Evolutionary conservation across 2,888 invertebrate genomes (phyloP), one percentile per base, ranked within the genome.

Genomic region (Ornithoptera priamus): DNA sequence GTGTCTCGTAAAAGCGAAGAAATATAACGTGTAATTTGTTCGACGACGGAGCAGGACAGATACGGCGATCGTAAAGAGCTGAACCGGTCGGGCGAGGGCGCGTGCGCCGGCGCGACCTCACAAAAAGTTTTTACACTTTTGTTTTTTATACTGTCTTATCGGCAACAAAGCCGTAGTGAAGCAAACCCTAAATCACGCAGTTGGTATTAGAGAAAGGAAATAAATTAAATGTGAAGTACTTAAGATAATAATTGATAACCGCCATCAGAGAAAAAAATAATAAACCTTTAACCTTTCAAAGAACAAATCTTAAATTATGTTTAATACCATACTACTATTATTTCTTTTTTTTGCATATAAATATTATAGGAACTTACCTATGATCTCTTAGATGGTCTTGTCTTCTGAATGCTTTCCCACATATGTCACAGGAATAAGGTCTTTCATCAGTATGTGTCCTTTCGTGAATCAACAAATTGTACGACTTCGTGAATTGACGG

Each of bases 381-480:
- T 97, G 97, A 85, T 97, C 97, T 89, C 97, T 94, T 72, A 97
- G 94, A 88, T 97, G 97, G 90, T 99, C 99, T 92, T 99, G 99
- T 79, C 99, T 94, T 73, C 99, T 94, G 93, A 99, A 99, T 24
- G 98, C 97, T 88, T 99, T 99, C 75, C 97, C 97, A 88, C 99
- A 99, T 77, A 98, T 97, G 87, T 99, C 98, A 87, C 99, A 99
- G 58, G 97, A 97, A 88, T 98, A 99, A 17, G 99, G 99, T 72
- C 99, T 94, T 89, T 99, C 99, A 85, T 99, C 98, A 56, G 99
- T 99, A 87, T 99, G 99, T 2, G 99, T 99, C 81, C 98, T 94
- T 86, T 99, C 99, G 87, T 99, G 99, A 78, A 99, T 99, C 80
- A 99, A 94, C 78, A 99, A 94, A 88, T 99, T 99, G 94, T 99